Percentiles rank a stretch among this genome's conserved stretches.
phyloP scores from a whole-genome alignment of 2,888 invertebrate species.

The Hypena proboscidalis region DNA sequence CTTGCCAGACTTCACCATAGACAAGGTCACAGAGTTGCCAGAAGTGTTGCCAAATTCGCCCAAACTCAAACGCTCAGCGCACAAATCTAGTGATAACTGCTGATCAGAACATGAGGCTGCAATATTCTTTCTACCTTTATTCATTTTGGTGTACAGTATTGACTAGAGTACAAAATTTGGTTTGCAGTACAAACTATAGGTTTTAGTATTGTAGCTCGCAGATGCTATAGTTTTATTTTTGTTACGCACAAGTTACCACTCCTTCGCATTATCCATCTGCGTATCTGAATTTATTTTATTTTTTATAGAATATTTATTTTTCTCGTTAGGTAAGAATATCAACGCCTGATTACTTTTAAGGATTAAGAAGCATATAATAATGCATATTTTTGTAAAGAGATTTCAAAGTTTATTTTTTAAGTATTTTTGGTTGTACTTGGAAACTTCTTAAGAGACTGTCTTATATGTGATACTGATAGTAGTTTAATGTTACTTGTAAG shows the following conservation, averaged over 20 bases:
- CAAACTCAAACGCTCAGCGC: slow-evolving; percentile 63
- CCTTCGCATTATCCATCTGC: slow-evolving; percentile 27
- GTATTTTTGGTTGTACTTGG: slow-evolving; percentile 60
- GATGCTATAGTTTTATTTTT: slow-evolving; percentile 24
- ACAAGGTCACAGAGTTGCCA: slow-evolving; percentile 87
- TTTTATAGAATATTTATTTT: slow-evolving; percentile 37
- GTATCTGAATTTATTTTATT: slow-evolving; percentile 26
- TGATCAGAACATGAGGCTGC: slow-evolving; percentile 46
- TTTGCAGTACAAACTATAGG: slow-evolving; percentile 49
- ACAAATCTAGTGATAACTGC: slow-evolving; percentile 35
- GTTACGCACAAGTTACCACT: slow-evolving; percentile 36
- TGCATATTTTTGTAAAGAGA: slow-evolving; percentile 54
- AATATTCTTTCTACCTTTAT: slow-evolving; percentile 39
- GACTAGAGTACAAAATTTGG: slow-evolving; percentile 42
- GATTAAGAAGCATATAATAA: slow-evolving; percentile 38
- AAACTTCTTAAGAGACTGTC: slow-evolving; percentile 70
- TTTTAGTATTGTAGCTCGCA: slow-evolving; percentile 32
- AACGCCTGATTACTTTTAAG: slow-evolving; percentile 46
- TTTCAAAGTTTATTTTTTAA: slow-evolving; percentile 47
- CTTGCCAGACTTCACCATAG: slow-evolving; percentile 88
- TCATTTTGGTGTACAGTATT: slow-evolving; percentile 47
- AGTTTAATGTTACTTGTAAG: slow-evolving; percentile 55
- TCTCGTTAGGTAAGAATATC: slow-evolving; percentile 39
- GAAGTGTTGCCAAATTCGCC: slow-evolving; percentile 86
- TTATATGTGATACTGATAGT: slow-evolving; percentile 70